phyloP scores from a whole-genome alignment of 2,888 invertebrate genomes.

The Zhuqinia jingwanae region DNA sequence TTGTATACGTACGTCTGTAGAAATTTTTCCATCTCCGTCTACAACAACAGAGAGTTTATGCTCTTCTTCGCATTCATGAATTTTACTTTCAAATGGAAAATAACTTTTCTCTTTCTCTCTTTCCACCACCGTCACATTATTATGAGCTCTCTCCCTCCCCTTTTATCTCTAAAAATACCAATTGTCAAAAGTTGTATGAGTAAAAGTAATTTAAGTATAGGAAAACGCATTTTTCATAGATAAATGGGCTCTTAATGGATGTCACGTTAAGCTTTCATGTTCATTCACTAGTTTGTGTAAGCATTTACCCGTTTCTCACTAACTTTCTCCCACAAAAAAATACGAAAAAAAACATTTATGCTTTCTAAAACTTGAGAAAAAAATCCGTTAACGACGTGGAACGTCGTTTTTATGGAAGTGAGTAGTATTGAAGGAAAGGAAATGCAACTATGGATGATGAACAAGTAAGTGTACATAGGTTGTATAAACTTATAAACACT shows the following conservation, averaged over 20 bases:
- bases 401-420: too few species aligned
- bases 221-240: constrained; percentile 52
- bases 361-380: not conserved
- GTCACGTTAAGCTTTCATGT: constrained; percentile 48
- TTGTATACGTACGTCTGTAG: too few species aligned
- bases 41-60: not conserved
- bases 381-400: not conserved
- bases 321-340: constrained; percentile 17
- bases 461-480: too few species aligned
- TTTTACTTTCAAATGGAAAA: constrained; percentile 25
- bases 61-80: constrained; percentile 12
- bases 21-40: too few species aligned
- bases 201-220: constrained; percentile 46
- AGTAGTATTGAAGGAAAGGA: too few species aligned
- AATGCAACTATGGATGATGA: not conserved
- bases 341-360: too few species aligned
- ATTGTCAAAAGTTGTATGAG: constrained; percentile 57
- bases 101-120: constrained; percentile 36
- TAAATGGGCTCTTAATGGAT: constrained; percentile 49
- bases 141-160: not conserved
- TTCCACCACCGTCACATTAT: not conserved
- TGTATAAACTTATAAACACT: too few species aligned
- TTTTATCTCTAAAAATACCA: constrained; percentile 41
- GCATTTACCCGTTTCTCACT: constrained; percentile 10
- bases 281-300: constrained; percentile 39